Base-by-base conservation (phyloP, 2,888 invertebrate genomes). In the Glaucopsyche alexis region DNA sequence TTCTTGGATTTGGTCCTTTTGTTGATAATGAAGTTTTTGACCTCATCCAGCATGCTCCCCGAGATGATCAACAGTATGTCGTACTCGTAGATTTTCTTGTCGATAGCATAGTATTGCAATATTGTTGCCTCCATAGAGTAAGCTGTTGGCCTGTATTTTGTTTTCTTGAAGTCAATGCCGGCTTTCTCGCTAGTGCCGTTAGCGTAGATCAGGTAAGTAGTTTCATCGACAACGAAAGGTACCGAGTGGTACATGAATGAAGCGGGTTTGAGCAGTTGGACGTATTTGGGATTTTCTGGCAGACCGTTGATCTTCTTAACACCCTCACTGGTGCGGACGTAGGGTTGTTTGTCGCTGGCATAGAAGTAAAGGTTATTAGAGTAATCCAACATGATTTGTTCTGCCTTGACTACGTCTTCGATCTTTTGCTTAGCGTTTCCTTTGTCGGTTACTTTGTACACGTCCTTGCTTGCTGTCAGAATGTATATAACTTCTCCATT, bases 31-130 rank as follows among this genome's bases (percentile, higher is more conserved):
- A 76, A 85, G 0, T 69, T 38, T 40, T 80, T 83, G 0, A 89
- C n/a, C 0, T 83, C 82, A 0, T 80, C 72, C 0, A 85, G 7
- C 2, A 80, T 0, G 1, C 78, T 79, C 1, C 78, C 74, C 0
- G 77, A 14, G 1, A 78, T 38, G n/a, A 77, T 65, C 8, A 50
- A 5, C 4, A 79, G n/a, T 0, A 90, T 7, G 69, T 90, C 87
- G 78, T 85, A 89, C 75, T 87, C 83, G 71, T 91, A 91, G 47
- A 91, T 86, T 6, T 84, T 86, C 74, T 90, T 89, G 13, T 90
- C 79, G 64, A 85, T 81, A 7, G 80, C 89, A 16, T 81, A 87
- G 75, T 85, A 90, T 42, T 88, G 84, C 2, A 89, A 78, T 0
- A 88, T 73, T 0, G 84, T 79, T 0, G 80, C 84, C 75, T 91